These are phyloP conservation scores for Myocastor coypus DNA, from an alignment of 2,113 vertebrate species.

Conservation along the genomic window DNA sequence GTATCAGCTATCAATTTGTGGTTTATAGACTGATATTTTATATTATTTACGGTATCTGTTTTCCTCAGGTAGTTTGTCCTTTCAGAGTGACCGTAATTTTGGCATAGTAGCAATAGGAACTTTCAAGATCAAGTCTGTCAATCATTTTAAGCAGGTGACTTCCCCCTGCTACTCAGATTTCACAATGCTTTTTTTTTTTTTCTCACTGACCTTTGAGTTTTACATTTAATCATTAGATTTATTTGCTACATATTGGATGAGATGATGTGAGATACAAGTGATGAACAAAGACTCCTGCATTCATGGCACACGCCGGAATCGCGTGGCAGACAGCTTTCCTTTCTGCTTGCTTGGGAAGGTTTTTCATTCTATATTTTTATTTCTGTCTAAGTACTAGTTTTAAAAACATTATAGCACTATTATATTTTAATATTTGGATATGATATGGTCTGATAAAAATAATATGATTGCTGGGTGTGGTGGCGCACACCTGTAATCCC, in stretches of 20 bases:
- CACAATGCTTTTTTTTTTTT: constrained; percentile 28
- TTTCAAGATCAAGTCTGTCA: not conserved
- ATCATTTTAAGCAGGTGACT: not conserved
- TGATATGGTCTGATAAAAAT: not conserved
- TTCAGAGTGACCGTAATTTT: not conserved
- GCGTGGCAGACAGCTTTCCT: not conserved
- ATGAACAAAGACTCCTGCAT: not conserved
- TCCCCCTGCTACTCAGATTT: constrained; percentile 1
- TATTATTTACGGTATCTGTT: not conserved
- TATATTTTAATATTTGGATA: constrained; percentile 30
- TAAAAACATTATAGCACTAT: not conserved
- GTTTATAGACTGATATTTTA: not conserved
- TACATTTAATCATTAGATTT: constrained; percentile 26
- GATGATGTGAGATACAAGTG: not conserved
- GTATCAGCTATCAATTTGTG: not conserved
- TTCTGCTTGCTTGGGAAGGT: not conserved
- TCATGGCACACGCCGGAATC: not conserved
- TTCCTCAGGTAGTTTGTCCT: not conserved
- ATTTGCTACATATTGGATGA: constrained; percentile 16
- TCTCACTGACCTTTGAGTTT: not conserved
- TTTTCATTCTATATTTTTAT: constrained; percentile 20
- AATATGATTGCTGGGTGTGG: too few species aligned
- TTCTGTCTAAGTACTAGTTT: not conserved
- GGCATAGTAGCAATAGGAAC: not conserved
- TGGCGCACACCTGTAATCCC: too few species aligned